Evolutionary conservation across 2,888 invertebrate genomes (phyloP), one percentile per base, ranked within the genome.

Genomic region (Octonoba sinensis): DNA sequence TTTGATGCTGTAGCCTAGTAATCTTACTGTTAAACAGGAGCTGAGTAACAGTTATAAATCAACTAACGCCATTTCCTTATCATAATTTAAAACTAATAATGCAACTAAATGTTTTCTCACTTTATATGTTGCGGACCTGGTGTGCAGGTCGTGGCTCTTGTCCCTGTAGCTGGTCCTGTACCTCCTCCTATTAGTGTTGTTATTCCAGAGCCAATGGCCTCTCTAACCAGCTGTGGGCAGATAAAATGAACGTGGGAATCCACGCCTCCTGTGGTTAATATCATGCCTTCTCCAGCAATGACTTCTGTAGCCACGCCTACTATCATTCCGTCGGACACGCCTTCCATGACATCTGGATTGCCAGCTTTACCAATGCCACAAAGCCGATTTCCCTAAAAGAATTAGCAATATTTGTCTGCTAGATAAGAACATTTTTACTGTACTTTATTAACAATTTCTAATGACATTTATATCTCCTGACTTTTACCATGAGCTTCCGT

Each of bases 121-220:
- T 86, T 87, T 64, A 88, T 87, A 77, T 88, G 87, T 82, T 86
- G 86, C 3, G 88, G 87, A 13, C 88, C 88, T 0, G 88, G 88
- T 13, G 87, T 85, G 79, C 88, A 88, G 3, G 88, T 88, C 1
- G 88, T 88, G 11, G 87, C 88, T 54, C 87, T 86, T 1, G 87
- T 86, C 0, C 87, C 88, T 1, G 87, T 86, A 1, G 87, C 87
- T 0, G 88, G 88, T 0, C 88, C 88, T 0, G 88, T 88, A 2
- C 88, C 88, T 1, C 88, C 88, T 2, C 88, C 88, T 75, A 88
- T 86, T 85, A 88, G 84, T 0, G 88, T 88, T 12, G 88, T 88
- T 18, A 87, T 86, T 18, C 88, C 88, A 11, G 87, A 86, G 8
- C 87, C 86, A 0, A 88, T 78, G 1, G 88, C 88, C 44, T 88